These are phyloP conservation scores for Hyppa rectilinea DNA, from an alignment of 2,888 invertebrate species.

Conservation along the genomic window DNA sequence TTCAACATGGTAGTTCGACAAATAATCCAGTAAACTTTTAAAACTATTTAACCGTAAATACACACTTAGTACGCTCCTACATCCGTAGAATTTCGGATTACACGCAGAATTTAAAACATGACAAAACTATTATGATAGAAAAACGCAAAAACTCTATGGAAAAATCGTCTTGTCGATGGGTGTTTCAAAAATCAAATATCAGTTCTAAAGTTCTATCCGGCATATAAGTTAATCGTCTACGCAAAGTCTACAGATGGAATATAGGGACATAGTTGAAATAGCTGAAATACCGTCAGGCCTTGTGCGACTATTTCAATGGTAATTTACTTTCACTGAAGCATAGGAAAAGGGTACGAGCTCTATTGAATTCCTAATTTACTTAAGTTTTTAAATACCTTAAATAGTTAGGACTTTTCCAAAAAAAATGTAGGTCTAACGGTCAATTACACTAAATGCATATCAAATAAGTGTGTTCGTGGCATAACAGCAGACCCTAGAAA, in stretches of 20 bases:
- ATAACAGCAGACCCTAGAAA: no score
- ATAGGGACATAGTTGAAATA: conserved; percentile 58
- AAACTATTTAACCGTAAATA: no score
- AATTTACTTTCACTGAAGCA: conserved; percentile 54
- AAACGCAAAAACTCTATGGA: no score
- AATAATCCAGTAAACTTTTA: not conserved
- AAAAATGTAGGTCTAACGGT: conserved; percentile 3
- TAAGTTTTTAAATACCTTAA: not conserved
- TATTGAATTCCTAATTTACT: not conserved
- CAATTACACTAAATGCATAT: no score
- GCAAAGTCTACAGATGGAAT: conserved; percentile 17
- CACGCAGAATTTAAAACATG: not conserved
- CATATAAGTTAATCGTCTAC: not conserved
- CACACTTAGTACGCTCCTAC: no score
- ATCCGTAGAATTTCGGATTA: not conserved
- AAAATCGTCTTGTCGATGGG: not conserved
- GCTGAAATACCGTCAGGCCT: conserved; percentile 40
- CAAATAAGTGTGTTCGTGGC: no score
- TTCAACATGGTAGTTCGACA: not conserved
- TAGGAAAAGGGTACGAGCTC: conserved; percentile 27
- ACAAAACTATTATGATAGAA: not conserved
- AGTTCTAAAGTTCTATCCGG: conserved; percentile 9
- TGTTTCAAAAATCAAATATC: not conserved
- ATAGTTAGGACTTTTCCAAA: not conserved
- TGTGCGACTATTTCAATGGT: conserved; percentile 58